Evolutionary conservation across 2,888 invertebrate genomes (phyloP).

Genomic region (Lydus trimaculatus): DNA sequence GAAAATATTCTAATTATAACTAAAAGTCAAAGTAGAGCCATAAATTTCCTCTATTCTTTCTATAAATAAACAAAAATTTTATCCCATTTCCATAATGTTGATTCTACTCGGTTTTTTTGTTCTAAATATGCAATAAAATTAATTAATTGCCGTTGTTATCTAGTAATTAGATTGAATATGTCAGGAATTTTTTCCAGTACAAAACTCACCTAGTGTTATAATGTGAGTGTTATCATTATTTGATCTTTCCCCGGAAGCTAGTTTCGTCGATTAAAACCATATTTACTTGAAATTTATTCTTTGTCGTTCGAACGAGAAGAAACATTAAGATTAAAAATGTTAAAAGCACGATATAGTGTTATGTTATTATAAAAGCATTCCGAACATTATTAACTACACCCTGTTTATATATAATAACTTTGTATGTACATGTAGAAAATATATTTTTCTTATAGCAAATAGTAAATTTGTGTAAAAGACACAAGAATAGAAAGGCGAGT

Average conservation of each 20-base stretch:
- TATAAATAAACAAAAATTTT: not conserved
- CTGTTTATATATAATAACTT: not conserved
- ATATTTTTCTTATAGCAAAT: not conserved
- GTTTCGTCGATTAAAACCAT: constrained; percentile 22
- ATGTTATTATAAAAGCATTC: not conserved
- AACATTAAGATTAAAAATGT: constrained; percentile 27
- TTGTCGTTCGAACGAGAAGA: constrained; percentile 13
- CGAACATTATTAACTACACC: not conserved
- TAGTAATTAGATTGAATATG: not conserved
- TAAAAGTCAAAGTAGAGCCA: not conserved
- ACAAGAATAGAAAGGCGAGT: not conserved
- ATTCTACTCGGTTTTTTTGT: not conserved
- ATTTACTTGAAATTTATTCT: constrained; percentile 27
- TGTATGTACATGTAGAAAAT: not conserved
- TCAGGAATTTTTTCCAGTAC: not conserved
- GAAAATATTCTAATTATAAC: not conserved
- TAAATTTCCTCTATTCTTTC: not conserved
- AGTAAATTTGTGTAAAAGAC: not conserved
- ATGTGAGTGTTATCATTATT: not conserved
- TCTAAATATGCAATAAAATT: not conserved
- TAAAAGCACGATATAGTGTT: constrained; percentile 18
- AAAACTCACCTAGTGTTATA: not conserved
- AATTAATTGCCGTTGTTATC: not conserved
- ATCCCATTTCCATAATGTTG: not conserved
- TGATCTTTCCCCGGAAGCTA: constrained; percentile 18